These are phyloP conservation scores for Morelia viridis DNA, from an alignment of 2,797 vertebrate species.

Conservation along the genomic window DNA sequence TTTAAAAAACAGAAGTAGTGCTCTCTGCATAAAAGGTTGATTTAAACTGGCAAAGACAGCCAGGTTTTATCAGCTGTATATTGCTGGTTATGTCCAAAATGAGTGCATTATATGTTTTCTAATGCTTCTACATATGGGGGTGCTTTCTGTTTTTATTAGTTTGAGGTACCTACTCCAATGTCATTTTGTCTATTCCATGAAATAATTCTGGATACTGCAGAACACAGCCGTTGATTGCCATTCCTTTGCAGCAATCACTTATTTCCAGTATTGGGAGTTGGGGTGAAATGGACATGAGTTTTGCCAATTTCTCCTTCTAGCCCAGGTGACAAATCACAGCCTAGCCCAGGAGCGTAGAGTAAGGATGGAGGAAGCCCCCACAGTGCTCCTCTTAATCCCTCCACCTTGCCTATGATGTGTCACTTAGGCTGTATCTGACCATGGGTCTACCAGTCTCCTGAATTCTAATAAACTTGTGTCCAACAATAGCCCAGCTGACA, in stretches of 20 bases:
- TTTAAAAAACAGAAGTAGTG: neutral
- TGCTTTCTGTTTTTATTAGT: neutral
- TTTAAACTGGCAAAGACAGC: neutral
- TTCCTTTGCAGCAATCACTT: neutral
- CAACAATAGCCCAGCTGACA: neutral
- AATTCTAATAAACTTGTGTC: neutral
- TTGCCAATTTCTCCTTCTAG: neutral
- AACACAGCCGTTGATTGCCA: neutral
- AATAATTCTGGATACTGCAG: neutral
- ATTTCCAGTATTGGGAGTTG: neutral
- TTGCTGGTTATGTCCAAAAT: neutral
- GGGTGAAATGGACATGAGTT: neutral
- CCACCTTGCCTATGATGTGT: neutral
- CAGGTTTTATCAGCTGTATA: neutral
- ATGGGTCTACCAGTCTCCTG: neutral
- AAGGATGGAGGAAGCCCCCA: neutral
- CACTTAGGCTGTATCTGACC: neutral
- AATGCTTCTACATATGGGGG: neutral
- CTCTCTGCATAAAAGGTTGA: neutral
- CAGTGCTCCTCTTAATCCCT: neutral
- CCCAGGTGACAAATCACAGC: neutral
- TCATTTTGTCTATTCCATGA: neutral
- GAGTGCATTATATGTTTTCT: neutral
- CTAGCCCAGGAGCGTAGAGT: neutral
- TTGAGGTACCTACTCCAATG: neutral